phyloP scores from a whole-genome alignment of 2,113 vertebrate genomes.

The Gallinago media region DNA sequence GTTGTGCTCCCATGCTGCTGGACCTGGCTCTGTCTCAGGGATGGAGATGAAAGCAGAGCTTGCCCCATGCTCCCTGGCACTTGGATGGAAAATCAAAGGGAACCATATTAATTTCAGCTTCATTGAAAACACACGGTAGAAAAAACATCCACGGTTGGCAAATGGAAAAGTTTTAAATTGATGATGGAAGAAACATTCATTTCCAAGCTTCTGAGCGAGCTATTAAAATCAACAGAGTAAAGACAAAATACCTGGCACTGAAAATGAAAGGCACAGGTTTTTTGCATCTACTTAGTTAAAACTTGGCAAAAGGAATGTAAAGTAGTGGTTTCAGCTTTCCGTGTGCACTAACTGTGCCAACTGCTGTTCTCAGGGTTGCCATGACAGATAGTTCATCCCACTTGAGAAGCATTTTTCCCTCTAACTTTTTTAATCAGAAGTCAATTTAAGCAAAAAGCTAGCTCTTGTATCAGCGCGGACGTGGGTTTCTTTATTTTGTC shows the following conservation, averaged over 20 bases:
- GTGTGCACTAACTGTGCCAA: slow-evolving; percentile 12
- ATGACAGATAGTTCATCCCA: not conserved
- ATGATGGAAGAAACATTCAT: slow-evolving; percentile 60
- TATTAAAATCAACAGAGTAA: slow-evolving; percentile 74
- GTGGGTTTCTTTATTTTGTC: not conserved
- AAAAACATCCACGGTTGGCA: slow-evolving; percentile 14
- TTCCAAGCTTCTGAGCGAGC: slow-evolving; percentile 57
- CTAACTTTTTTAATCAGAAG: slow-evolving; percentile 24
- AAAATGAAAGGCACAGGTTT: slow-evolving; percentile 48
- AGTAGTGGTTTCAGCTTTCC: slow-evolving; percentile 56
- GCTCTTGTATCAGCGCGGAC: not conserved
- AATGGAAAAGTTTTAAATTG: slow-evolving; percentile 58
- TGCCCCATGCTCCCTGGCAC: not conserved
- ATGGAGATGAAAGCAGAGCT: not conserved
- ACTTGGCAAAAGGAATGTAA: slow-evolving; percentile 60
- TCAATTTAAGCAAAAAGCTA: slow-evolving; percentile 19
- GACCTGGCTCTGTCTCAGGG: not conserved
- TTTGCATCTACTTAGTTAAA: slow-evolving; percentile 69
- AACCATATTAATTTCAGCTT: slow-evolving; percentile 60
- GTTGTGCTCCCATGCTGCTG: not conserved
- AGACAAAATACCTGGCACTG: slow-evolving; percentile 73
- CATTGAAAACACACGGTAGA: slow-evolving; percentile 33
- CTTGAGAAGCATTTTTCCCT: not conserved
- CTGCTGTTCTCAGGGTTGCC: not conserved
- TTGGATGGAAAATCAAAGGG: slow-evolving; percentile 43